These are phyloP conservation scores for Seladonia tumulorum DNA, from an alignment of 2,888 invertebrate genomes.

Conservation along the genomic window DNA sequence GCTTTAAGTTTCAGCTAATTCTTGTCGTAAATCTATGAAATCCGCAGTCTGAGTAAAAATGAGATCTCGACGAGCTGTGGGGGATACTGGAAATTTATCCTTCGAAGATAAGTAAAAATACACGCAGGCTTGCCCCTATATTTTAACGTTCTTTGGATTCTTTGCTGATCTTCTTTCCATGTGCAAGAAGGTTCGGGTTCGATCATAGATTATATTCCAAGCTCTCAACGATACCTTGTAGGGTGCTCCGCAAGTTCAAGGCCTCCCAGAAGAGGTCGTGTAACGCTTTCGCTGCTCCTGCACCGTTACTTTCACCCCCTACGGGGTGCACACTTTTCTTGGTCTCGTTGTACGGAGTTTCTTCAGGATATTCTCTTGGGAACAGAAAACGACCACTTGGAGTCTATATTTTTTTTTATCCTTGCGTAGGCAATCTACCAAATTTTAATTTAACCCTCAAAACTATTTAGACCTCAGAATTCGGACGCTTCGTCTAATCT, in stretches of 20 bases:
- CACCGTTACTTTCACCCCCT: not conserved
- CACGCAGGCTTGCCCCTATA: not conserved
- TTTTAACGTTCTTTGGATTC: no score
- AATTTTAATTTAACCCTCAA: no score
- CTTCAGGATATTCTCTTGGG: not conserved
- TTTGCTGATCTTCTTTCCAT: not conserved
- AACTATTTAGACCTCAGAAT: no score
- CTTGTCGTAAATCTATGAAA: not conserved
- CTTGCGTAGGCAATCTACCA: not conserved
- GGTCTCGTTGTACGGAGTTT: not conserved
- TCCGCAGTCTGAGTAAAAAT: not conserved
- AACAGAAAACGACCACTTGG: not conserved
- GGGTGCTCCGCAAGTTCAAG: not conserved
- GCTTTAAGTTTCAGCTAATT: no score
- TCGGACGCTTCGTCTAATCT: no score
- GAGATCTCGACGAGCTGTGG: not conserved
- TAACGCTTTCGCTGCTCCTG: not conserved
- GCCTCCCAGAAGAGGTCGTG: not conserved
- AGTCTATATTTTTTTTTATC: not conserved
- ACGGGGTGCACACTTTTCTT: not conserved
- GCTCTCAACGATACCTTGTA: not conserved
- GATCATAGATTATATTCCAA: not conserved
- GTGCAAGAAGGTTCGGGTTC: not conserved
- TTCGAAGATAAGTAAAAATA: not conserved
- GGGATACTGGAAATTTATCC: not conserved